phyloP scores from a whole-genome alignment of 1,140 invertebrate genomes.

The Bombus breviceps region DNA sequence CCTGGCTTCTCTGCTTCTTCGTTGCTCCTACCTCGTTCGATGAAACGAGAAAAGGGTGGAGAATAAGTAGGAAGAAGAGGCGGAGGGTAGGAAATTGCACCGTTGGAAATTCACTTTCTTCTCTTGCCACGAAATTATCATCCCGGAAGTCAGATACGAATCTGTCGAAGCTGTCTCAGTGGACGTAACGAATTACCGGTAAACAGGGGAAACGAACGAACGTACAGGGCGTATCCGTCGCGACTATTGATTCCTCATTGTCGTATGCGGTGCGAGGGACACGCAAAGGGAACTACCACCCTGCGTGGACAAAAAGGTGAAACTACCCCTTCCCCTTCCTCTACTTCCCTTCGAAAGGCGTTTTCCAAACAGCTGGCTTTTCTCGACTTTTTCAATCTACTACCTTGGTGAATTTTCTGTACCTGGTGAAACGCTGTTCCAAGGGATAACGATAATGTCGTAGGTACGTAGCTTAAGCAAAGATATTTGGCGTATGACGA shows the following conservation, averaged over 20 bases:
- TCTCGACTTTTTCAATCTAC: conserved; percentile 24
- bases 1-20: no score
- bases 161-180: conserved; percentile 49
- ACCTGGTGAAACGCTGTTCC: no score
- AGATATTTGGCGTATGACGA: neutral
- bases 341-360: neutral
- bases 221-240: conserved; percentile 56
- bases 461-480: no score
- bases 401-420: neutral
- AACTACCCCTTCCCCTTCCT: neutral
- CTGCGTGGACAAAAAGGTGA: neutral
- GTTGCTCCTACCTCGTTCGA: neutral
- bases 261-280: conserved; percentile 54
- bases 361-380: conserved; percentile 37
- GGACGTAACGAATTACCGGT: conserved; percentile 50
- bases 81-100: neutral
- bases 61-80: no score
- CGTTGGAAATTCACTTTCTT: neutral
- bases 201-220: conserved; percentile 53
- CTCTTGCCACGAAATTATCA: conserved; percentile 60
- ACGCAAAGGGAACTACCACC: conserved; percentile 44
- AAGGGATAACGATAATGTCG: no score
- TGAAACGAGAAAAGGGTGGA: neutral
- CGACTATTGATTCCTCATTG: conserved; percentile 66
- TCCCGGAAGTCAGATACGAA: conserved; percentile 63